phyloP scores from a whole-genome alignment of 1,140 invertebrate genomes.

The Conus ventricosus region DNA sequence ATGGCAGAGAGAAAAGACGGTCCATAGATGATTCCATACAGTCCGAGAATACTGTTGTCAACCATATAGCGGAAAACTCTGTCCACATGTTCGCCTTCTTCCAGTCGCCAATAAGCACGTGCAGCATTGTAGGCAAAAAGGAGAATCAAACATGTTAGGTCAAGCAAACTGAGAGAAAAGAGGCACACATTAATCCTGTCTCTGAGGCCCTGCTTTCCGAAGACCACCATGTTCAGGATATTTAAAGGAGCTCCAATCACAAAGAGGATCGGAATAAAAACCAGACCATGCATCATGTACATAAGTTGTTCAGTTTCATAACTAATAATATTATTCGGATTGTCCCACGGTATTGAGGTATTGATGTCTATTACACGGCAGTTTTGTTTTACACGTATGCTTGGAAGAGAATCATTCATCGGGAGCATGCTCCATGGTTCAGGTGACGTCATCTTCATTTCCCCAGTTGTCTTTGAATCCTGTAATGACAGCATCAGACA shows the following conservation, averaged over 20 bases:
- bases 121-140: neutral
- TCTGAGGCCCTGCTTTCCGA: neutral
- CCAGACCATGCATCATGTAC: neutral
- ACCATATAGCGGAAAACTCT: neutral
- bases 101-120: neutral
- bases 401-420: too few species aligned
- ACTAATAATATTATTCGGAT: neutral
- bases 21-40: constrained; percentile 1
- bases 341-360: neutral
- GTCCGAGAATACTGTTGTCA: neutral
- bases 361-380: neutral
- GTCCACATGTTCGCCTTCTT: neutral
- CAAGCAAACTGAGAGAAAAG: neutral
- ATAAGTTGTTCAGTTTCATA: neutral
- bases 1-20: neutral
- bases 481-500: too few species aligned
- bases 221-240: constrained; percentile 7
- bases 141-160: neutral
- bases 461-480: too few species aligned
- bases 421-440: too few species aligned
- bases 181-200: constrained; percentile 26
- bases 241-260: neutral
- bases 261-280: neutral
- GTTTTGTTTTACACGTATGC: too few species aligned
- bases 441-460: too few species aligned